Conservation (phyloP, 2,888 invertebrate species). For the Acanthosepion lycidas region DNA sequence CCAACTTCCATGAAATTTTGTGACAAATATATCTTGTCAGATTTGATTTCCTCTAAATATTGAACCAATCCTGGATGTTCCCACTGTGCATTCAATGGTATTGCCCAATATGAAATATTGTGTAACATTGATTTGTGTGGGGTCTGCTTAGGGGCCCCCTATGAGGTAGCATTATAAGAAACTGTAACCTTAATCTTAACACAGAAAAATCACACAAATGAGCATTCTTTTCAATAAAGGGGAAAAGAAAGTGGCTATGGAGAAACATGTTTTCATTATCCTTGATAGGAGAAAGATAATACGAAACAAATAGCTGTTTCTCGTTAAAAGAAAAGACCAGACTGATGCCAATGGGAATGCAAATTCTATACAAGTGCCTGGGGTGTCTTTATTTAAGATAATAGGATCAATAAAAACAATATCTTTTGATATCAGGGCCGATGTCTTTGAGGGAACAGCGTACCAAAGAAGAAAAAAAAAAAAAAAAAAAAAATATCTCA, state of each 20-base stretch:
- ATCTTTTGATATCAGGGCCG: neutral
- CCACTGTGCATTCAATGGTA: slow-evolving; percentile 4
- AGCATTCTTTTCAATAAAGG: neutral
- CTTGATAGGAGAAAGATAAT: neutral
- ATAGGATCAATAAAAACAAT: slow-evolving; percentile 23
- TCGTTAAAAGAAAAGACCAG: neutral
- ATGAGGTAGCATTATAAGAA: neutral
- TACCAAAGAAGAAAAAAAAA: neutral
- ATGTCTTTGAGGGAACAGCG: neutral
- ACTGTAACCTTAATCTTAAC: neutral
- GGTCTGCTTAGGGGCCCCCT: neutral
- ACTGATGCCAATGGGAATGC: neutral
- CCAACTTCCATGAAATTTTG: neutral
- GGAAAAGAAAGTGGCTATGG: neutral
- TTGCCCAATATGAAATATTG: slow-evolving; percentile 17
- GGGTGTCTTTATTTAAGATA: slow-evolving; percentile 33
- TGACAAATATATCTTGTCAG: neutral
- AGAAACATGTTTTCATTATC: slow-evolving; percentile 23
- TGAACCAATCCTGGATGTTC: neutral
- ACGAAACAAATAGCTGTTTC: neutral
- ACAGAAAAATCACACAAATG: slow-evolving; percentile 4
- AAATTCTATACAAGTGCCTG: neutral
- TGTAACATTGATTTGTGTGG: neutral
- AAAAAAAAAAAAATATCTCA: neutral
- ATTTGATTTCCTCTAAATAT: slow-evolving; percentile 15